phyloP scores from a whole-genome alignment of 2,797 vertebrate genomes.

The Mus minutoides region DNA sequence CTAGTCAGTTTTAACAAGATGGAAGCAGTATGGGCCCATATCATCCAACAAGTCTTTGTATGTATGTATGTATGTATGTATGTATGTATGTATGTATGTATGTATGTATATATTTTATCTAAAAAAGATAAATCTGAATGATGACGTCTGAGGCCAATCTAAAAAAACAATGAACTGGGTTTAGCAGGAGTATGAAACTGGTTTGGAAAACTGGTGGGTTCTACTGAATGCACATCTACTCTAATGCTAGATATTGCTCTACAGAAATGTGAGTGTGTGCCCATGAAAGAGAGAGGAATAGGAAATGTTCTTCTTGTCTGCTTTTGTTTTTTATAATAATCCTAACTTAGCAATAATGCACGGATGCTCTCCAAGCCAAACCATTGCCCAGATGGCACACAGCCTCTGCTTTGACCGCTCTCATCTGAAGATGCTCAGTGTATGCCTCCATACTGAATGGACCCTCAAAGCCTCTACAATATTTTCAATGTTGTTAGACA shows the following conservation, averaged over 20 bases:
- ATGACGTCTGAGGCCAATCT: background rate
- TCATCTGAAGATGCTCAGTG: background rate
- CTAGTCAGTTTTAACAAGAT: background rate
- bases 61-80: too few relatives aligned
- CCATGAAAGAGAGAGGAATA: background rate
- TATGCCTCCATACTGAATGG: background rate
- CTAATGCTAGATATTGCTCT: background rate
- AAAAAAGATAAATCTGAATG: background rate
- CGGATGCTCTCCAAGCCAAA: background rate
- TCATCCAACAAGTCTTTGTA: background rate
- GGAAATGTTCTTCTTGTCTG: background rate
- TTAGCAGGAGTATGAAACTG: background rate
- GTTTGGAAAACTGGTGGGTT: background rate
- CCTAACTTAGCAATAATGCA: background rate
- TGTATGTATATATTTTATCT: background rate
- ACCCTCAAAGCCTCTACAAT: background rate
- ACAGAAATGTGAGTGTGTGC: background rate
- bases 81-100: too few relatives aligned
- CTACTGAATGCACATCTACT: background rate
- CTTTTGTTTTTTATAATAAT: background rate
- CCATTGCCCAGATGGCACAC: background rate
- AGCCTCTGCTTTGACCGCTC: background rate
- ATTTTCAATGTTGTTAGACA: background rate
- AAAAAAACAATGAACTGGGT: background rate
- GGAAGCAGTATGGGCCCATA: background rate